Conservation (phyloP, 2,888 invertebrate genomes). For the Troglohyphantes excavatus region DNA sequence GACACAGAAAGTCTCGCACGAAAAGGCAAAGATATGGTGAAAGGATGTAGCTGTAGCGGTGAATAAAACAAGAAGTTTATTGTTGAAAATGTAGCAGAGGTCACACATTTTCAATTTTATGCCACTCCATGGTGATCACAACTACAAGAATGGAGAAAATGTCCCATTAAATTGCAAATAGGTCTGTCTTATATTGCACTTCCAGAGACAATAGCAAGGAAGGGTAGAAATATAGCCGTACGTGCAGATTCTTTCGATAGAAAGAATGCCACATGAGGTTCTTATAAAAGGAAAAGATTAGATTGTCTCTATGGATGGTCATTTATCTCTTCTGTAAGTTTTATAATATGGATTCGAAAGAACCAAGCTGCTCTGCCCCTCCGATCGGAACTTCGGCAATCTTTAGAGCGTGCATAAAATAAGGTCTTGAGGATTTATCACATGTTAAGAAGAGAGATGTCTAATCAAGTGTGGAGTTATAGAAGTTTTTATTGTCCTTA, state of each 20-base stretch:
- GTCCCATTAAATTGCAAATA: neutral
- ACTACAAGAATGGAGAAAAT: constrained; percentile 5
- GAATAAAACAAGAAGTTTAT: neutral
- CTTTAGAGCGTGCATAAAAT: constrained; percentile 5
- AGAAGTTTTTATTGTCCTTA: neutral
- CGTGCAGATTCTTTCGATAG: neutral
- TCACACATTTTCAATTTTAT: constrained; percentile 5
- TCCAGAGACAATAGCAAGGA: neutral
- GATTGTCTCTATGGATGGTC: neutral
- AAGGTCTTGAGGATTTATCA: neutral
- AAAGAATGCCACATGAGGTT: neutral
- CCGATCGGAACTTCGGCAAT: neutral
- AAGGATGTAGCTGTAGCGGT: neutral
- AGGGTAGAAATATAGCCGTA: neutral
- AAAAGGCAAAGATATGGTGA: neutral
- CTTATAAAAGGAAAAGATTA: neutral
- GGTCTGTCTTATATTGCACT: neutral
- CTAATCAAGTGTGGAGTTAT: neutral
- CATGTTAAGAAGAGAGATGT: neutral
- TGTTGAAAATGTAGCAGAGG: neutral
- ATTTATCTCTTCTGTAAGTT: constrained; percentile 9
- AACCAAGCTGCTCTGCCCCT: neutral
- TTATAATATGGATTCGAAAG: neutral
- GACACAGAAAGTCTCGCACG: neutral
- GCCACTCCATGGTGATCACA: neutral